These are phyloP conservation scores for Brachirus orientalis DNA, from an alignment of 2,113 vertebrate species.

Conservation along the genomic window DNA sequence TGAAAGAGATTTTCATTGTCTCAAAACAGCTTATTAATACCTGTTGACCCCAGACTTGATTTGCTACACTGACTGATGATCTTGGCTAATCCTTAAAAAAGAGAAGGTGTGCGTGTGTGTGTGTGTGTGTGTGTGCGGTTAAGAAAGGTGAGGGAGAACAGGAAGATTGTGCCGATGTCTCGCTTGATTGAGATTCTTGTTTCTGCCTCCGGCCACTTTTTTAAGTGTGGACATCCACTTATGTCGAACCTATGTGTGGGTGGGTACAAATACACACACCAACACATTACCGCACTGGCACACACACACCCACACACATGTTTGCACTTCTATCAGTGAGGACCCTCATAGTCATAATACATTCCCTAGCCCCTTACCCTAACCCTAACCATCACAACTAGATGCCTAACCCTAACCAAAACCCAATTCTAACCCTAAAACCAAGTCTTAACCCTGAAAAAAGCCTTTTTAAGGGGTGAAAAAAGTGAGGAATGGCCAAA, in stretches of 20 bases:
- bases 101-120: constrained; percentile 24
- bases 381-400: too few relatives aligned
- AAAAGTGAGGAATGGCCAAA: too few relatives aligned
- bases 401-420: too few relatives aligned
- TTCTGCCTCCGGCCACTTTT: constrained; percentile 28
- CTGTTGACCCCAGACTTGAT: constrained; percentile 49
- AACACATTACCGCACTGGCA: neutral
- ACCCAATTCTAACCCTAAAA: too few relatives aligned
- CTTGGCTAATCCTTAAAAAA: too few relatives aligned
- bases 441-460: too few relatives aligned
- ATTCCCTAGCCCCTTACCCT: too few relatives aligned
- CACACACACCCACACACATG: neutral
- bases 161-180: constrained; percentile 14
- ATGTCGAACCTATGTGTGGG: constrained; percentile 41
- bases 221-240: constrained; percentile 31
- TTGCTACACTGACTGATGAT: too few relatives aligned
- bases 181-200: constrained; percentile 26
- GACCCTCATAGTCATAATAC: too few relatives aligned
- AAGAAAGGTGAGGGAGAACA: neutral
- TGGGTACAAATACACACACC: constrained; percentile 35
- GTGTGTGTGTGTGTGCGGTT: neutral
- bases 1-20: too few relatives aligned
- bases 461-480: too few relatives aligned
- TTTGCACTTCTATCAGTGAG: too few relatives aligned
- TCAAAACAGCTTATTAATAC: constrained; percentile 57